Conservation (phyloP, 2,888 invertebrate species). For the Idaea straminata region DNA sequence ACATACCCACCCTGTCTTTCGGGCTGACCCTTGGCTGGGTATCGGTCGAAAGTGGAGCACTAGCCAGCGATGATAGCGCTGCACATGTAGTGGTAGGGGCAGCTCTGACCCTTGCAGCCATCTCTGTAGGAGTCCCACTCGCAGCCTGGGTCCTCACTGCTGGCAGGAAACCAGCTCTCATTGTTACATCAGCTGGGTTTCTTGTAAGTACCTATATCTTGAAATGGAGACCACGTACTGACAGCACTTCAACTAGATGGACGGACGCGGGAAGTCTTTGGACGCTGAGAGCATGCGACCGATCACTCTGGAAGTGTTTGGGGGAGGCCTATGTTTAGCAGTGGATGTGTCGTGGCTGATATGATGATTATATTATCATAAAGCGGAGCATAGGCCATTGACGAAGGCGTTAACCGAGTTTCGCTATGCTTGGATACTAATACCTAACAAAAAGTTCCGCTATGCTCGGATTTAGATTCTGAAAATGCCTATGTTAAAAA, state of each 20-base stretch:
- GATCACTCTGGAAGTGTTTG: too few species aligned
- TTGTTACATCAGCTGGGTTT: conserved; percentile 50
- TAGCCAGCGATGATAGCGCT: conserved; percentile 16
- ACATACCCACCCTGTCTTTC: conserved; percentile 58
- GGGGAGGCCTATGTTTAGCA: too few species aligned
- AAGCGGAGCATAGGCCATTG: too few species aligned
- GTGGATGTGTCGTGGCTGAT: too few species aligned
- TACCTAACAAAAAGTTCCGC: neutral
- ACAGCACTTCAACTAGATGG: too few species aligned
- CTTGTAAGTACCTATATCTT: conserved; percentile 36
- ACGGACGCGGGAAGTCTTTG: too few species aligned
- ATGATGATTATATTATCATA: too few species aligned
- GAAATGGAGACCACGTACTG: neutral
- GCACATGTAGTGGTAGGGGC: conserved; percentile 39
- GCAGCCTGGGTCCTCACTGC: conserved; percentile 46
- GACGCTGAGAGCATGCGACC: too few species aligned
- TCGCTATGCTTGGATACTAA: neutral
- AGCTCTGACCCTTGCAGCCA: conserved; percentile 43
- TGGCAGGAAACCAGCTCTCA: conserved; percentile 50
- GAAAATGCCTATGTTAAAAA: too few species aligned
- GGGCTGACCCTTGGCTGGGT: conserved; percentile 65
- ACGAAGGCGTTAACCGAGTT: too few species aligned
- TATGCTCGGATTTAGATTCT: neutral
- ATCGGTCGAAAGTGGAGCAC: conserved; percentile 54
- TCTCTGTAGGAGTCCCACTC: conserved; percentile 51